phyloP scores from a whole-genome alignment of 2,113 vertebrate genomes.

The Centropus bengalensis region DNA sequence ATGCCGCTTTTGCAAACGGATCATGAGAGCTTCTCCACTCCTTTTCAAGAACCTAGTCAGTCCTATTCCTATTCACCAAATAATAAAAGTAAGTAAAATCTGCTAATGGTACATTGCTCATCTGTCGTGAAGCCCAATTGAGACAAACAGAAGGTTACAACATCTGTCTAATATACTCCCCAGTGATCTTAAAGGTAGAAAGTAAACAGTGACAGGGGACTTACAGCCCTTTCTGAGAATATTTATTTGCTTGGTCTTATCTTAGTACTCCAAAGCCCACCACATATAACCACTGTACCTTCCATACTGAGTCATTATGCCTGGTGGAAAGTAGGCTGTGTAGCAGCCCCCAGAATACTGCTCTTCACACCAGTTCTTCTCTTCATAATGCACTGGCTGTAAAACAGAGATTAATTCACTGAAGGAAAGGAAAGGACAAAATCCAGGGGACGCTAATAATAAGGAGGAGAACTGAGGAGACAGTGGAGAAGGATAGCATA shows the following conservation, averaged over 20 bases:
- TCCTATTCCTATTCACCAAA: neutral
- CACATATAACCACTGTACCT: slow-evolving; percentile 76
- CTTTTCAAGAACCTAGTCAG: neutral
- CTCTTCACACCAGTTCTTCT: slow-evolving; percentile 99
- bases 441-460: neutral
- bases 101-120: neutral
- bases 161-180: slow-evolving; percentile 1
- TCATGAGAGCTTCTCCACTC: neutral
- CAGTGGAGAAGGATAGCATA: neutral
- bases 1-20: neutral
- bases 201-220: slow-evolving; percentile 7
- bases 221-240: slow-evolving; percentile 31
- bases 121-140: neutral
- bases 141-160: neutral
- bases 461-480: neutral
- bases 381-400: slow-evolving; percentile 96
- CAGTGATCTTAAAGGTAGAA: neutral
- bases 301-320: slow-evolving; percentile 93
- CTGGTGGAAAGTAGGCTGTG: slow-evolving; percentile 93
- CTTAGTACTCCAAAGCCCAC: neutral
- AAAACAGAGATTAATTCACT: slow-evolving; percentile 51
- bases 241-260: slow-evolving; percentile 48
- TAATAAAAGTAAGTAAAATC: neutral
- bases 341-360: slow-evolving; percentile 98
- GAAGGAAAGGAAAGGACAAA: neutral